These are phyloP conservation scores for Adrianichthys oophorus DNA, from an alignment of 2,797 vertebrate genomes.

Conservation along the genomic window DNA sequence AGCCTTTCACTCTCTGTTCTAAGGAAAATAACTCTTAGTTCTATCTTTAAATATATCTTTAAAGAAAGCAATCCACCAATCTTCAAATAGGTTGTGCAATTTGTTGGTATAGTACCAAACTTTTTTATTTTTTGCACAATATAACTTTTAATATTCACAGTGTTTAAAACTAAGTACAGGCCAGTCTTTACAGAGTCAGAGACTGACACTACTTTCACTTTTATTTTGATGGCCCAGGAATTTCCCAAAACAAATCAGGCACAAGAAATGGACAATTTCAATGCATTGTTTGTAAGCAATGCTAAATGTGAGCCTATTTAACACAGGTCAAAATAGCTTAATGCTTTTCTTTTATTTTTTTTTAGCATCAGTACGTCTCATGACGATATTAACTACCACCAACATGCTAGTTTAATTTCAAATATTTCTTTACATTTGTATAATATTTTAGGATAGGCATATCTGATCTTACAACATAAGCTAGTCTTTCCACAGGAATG, in stretches of 20 bases:
- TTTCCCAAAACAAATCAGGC: too few relatives aligned
- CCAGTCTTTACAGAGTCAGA: constrained; percentile 47
- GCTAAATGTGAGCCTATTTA: too few relatives aligned
- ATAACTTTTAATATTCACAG: constrained; percentile 74
- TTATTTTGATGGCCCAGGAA: constrained; percentile 11
- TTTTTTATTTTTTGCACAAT: constrained; percentile 23
- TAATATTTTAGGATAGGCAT: constrained; percentile 24
- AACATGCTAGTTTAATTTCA: constrained; percentile 23
- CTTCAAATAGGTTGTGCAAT: constrained; percentile 61
- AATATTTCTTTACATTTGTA: constrained; percentile 12
- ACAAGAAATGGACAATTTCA: too few relatives aligned
- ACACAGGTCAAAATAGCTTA: too few relatives aligned
- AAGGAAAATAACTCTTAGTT: constrained; percentile 61
- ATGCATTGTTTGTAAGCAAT: too few relatives aligned
- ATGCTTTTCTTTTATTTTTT: too few relatives aligned
- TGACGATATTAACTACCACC: constrained; percentile 30
- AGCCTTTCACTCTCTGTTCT: constrained; percentile 63
- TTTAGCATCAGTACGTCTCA: background rate
- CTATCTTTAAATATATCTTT: constrained; percentile 53
- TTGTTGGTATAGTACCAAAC: constrained; percentile 42
- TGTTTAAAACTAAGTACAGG: constrained; percentile 70
- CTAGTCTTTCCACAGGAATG: constrained; percentile 50
- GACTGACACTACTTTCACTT: constrained; percentile 58
- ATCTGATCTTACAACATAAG: constrained; percentile 46
- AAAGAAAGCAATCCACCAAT: constrained; percentile 58